phyloP scores from a whole-genome alignment of 2,888 invertebrate genomes.

The Blomia tropicalis region DNA sequence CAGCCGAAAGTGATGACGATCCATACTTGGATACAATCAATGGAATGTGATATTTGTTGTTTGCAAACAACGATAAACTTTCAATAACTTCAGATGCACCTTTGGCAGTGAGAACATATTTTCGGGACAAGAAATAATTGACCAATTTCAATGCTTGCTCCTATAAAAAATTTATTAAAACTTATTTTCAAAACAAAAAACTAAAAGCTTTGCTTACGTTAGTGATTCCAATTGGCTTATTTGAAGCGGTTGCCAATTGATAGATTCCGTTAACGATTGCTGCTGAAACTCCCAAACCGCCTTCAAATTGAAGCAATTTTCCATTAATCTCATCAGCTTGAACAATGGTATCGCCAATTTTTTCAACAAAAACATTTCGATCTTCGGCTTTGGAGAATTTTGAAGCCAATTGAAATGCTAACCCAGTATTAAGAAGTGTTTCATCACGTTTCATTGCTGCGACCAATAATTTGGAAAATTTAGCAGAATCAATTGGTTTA shows the following conservation, averaged over 20 bases:
- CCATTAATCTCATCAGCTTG: slow-evolving; percentile 91
- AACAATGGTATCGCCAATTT: slow-evolving; percentile 76
- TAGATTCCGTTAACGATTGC: slow-evolving; percentile 47
- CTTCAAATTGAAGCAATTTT: slow-evolving; percentile 59
- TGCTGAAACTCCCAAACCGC: slow-evolving; percentile 49
- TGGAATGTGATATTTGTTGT: slow-evolving; percentile 58
- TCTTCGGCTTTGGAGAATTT: slow-evolving; percentile 45
- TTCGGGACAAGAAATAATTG: slow-evolving; percentile 71
- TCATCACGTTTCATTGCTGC: slow-evolving; percentile 69
- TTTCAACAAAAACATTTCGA: slow-evolving; percentile 43
- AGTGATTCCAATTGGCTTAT: slow-evolving; percentile 52
- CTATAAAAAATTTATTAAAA: slow-evolving; percentile 33
- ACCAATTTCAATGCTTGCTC: slow-evolving; percentile 73
- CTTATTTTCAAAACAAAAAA: neutral
- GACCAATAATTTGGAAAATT: slow-evolving; percentile 54
- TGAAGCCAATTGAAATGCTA: slow-evolving; percentile 44
- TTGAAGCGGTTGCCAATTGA: slow-evolving; percentile 46
- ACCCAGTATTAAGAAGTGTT: slow-evolving; percentile 16
- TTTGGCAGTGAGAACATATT: slow-evolving; percentile 68
- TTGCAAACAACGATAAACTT: slow-evolving; percentile 52
- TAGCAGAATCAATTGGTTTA: slow-evolving; percentile 47
- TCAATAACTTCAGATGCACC: slow-evolving; percentile 66
- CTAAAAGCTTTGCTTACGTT: slow-evolving; percentile 1
- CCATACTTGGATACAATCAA: slow-evolving; percentile 65
- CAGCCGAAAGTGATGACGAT: slow-evolving; percentile 53